Conservation (phyloP, 2,888 invertebrate species). For the Calephelis perditalis region DNA sequence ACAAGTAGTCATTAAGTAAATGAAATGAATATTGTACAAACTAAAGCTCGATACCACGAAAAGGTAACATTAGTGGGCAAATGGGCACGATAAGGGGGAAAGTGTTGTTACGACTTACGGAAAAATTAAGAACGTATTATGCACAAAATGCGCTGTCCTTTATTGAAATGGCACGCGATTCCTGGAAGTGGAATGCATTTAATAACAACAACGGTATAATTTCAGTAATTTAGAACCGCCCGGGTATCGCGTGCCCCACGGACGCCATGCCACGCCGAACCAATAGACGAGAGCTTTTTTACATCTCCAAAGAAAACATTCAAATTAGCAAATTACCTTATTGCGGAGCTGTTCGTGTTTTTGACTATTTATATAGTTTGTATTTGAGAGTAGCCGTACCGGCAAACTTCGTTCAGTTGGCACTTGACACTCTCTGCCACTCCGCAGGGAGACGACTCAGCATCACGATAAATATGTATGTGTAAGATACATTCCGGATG, state of each 20-base stretch:
- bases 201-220: constrained; percentile 64
- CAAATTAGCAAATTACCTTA: constrained; percentile 13
- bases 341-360: constrained; percentile 13
- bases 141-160: constrained; percentile 29
- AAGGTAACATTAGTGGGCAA: constrained; percentile 6
- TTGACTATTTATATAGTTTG: background rate
- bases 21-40: too few species aligned
- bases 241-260: constrained; percentile 52
- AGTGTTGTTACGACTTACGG: constrained; percentile 12
- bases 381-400: too few species aligned
- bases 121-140: constrained; percentile 12
- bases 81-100: constrained; percentile 2
- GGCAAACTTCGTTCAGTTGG: too few species aligned
- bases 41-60: background rate
- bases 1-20: too few species aligned
- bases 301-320: constrained; percentile 22
- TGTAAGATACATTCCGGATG: too few species aligned
- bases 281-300: constrained; percentile 33
- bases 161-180: constrained; percentile 58
- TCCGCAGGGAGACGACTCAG: too few species aligned
- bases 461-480: too few species aligned
- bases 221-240: constrained; percentile 62
- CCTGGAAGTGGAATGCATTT: constrained; percentile 64
- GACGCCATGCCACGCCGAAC: constrained; percentile 24
- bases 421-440: too few species aligned